Evolutionary conservation across 1,140 invertebrate genomes (phyloP), one percentile per base, ranked within the genome.

Genomic region (Sycobia sp.): DNA sequence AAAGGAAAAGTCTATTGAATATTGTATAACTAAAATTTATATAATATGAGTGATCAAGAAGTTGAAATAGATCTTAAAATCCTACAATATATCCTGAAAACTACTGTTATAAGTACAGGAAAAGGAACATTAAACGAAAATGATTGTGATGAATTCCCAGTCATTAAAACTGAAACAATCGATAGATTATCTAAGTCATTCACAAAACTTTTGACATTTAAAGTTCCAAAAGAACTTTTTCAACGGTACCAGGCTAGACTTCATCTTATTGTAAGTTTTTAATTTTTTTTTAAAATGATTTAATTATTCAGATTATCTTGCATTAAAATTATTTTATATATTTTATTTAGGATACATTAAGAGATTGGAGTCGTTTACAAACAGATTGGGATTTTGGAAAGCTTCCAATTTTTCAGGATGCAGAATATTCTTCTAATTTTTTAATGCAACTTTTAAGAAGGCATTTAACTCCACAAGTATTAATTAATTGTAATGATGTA

Each of bases 201-300:
- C 20, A 69, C 70, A 38, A 75, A 72, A 49, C 41, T 73, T 29
- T 44, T 78, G 7, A 62, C 58, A 18, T 71, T 71, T 23, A 77
- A 75, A 59, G 71, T 77, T 34, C 77, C 76, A 3, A 66, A 65
- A 5, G 65, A 78, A 62, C 69, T 69, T 59, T 63, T 71, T 58
- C 76, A 78, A 63, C 66, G 75, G 16, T 73, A 77, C 62, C 69
- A 68, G 0, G 70, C 75, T 56, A 69, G 74, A 66, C 50, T 74
- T n/a, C 29, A 67, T 46, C 41, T 76, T 36, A 67, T 73, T 41
- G 76, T 76, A 71, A 44, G 72, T 76, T 36, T n/a, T n/a, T 29
- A 54, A 49, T 59, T 54, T 9, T 54, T 18, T 25, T 27, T 27
- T 51, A 10, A 5, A 18, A 65, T 16, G 3, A 13, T 20, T 14